Base-by-base conservation (phyloP, 1,140 invertebrate species). In the Branchinecta lindahli region DNA sequence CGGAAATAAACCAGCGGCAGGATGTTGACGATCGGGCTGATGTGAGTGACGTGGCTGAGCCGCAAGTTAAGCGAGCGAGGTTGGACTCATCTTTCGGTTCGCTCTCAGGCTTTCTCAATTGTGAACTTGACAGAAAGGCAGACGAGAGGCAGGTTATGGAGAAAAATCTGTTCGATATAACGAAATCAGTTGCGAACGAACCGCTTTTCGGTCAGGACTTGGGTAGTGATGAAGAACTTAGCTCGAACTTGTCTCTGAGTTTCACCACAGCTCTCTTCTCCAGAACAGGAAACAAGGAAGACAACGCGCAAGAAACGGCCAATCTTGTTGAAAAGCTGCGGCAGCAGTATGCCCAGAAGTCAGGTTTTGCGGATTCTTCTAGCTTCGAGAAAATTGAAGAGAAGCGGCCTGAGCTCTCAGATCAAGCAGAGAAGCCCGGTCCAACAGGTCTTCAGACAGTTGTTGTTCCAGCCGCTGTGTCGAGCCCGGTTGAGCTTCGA, bases 281-380 rank as follows among this genome's bases (percentile, higher is more conserved):
- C 72, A 87, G 88, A 75, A 87, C 89, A 74, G 88, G 89, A 75
- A 85, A 86, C n/a, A 89, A 89, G 77, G 88, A 87, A 72, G 85
- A 87, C 71, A 86, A 82, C 74, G 87, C 87, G 0, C 79, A 86
- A 65, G 89, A 89, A 79, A 90, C 89, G 0, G 77, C 88, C 44
- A 86, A 89, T 79, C 78, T 91, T 18, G 88, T 91, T 8, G 87
- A 90, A 73, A 88, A 90, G 77, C 78, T 91, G 15, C 79, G 88
- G 69, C 83, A 88, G 81, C 84, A 83, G 69, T 77, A 86, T 72
- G 84, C 83, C 12, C 85, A 85, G 72, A 87, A 86, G 76, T 84
- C 84, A 9, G 82, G 46, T 4, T 18, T 45, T 47, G 21, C 20
- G 46, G 68, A 69, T 18, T 33, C 12, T 3, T 33, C 15, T 4